Conservation (phyloP, 2,888 invertebrate species). For the Cosmopolites sordidus region DNA sequence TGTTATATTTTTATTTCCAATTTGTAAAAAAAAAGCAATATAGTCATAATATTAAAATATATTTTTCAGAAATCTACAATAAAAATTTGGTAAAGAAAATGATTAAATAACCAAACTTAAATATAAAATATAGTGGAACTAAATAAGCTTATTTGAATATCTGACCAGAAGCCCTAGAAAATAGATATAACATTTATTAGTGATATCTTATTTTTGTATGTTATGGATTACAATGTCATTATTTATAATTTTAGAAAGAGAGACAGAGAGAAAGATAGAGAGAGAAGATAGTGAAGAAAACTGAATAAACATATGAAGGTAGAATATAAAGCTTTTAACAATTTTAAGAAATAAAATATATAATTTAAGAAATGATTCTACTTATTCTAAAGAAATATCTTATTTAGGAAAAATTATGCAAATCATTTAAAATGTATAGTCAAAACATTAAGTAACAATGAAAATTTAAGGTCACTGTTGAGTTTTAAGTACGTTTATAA, state of each 20-base stretch:
- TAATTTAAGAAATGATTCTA: too few species aligned
- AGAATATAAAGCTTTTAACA: too few species aligned
- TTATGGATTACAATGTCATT: neutral
- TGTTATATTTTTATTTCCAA: too few species aligned
- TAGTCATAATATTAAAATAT: constrained; percentile 42
- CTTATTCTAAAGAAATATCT: too few species aligned
- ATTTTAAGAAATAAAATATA: too few species aligned
- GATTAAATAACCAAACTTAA: constrained; percentile 33
- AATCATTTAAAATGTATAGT: too few species aligned
- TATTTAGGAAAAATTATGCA: too few species aligned
- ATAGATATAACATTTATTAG: neutral
- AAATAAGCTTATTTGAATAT: constrained; percentile 13
- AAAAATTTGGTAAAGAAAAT: constrained; percentile 39
- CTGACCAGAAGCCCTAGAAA: neutral
- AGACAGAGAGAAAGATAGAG: too few species aligned
- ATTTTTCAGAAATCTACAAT: constrained; percentile 43
- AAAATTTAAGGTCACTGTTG: constrained; percentile 7
- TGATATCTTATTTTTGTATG: constrained; percentile 1
- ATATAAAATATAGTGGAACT: constrained; percentile 27
- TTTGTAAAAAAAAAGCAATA: too few species aligned
- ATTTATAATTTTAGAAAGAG: too few species aligned
- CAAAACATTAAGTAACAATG: neutral
- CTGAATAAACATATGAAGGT: too few species aligned
- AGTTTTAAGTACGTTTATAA: constrained; percentile 14
- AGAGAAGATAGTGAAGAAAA: too few species aligned